Percentiles rank a stretch among this genome's conserved stretches.
Conservation (phyloP, 1,140 invertebrate genomes). For the Zaprionus gabonicus region DNA sequence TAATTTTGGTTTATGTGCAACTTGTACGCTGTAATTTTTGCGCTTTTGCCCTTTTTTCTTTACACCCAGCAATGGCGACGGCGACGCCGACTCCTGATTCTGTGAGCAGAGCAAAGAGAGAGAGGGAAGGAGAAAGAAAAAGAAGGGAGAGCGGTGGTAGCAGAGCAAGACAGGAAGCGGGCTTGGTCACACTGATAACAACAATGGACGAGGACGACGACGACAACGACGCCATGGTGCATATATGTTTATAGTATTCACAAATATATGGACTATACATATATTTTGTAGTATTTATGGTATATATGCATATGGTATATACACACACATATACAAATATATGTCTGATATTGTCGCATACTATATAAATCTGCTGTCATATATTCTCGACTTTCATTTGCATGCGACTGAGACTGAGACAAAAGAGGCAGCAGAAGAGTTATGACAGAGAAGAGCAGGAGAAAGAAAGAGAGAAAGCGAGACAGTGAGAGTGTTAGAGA, state of each 20-base stretch:
- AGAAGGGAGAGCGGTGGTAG: background rate
- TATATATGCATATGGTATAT: slow-evolving; percentile 11
- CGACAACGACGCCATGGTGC: slow-evolving; percentile 16
- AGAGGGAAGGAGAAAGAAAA: slow-evolving; percentile 5
- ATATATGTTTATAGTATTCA: slow-evolving; percentile 50
- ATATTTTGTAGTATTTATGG: slow-evolving; percentile 58
- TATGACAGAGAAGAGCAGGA: background rate
- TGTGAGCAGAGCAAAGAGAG: slow-evolving; percentile 3
- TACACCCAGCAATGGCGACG: slow-evolving; percentile 31
- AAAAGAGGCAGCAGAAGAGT: slow-evolving; percentile 2
- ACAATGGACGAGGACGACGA: slow-evolving; percentile 26
- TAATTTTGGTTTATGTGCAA: slow-evolving; percentile 77
- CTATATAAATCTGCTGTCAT: slow-evolving; percentile 13
- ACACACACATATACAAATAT: slow-evolving; percentile 12
- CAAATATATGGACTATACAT: background rate
- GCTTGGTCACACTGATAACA: slow-evolving; percentile 53
- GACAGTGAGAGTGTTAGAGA: background rate
- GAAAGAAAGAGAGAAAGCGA: background rate
- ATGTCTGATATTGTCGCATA: slow-evolving; percentile 7
- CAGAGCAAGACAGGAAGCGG: slow-evolving; percentile 6
- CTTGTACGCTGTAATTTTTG: slow-evolving; percentile 67
- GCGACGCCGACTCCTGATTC: slow-evolving; percentile 45
- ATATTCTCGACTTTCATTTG: slow-evolving; percentile 7
- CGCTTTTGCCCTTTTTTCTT: slow-evolving; percentile 41
- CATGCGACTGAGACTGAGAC: background rate